phyloP scores from a whole-genome alignment of 2,113 vertebrate genomes.

The Melanocharis versteri region DNA sequence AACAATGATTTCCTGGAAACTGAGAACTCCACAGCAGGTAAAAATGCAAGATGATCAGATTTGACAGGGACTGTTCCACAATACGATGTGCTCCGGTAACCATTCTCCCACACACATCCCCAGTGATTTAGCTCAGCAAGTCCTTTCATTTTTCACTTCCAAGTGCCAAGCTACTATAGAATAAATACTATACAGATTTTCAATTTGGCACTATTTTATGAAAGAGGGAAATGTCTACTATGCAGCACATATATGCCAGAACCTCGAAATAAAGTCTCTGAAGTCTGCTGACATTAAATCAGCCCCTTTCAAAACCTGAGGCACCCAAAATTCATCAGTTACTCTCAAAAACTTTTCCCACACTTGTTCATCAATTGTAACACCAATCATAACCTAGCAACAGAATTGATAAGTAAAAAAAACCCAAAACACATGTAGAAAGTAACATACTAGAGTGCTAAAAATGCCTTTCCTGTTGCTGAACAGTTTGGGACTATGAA shows the following conservation, averaged over 20 bases:
- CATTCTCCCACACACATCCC: fast-evolving
- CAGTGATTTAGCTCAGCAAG: not conserved
- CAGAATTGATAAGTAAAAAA: not conserved
- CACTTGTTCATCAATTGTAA: not conserved
- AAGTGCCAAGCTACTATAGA: not conserved
- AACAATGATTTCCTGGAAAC: not conserved
- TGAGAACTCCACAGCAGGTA: not conserved
- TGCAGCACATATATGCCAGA: not conserved
- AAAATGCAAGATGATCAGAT: fast-evolving
- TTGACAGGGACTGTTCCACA: not conserved
- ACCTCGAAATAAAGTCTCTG: not conserved
- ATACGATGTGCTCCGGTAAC: fast-evolving
- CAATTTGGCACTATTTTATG: not conserved
- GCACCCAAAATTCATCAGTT: not conserved
- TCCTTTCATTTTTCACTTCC: not conserved
- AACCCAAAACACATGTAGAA: not conserved
- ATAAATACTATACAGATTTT: not conserved
- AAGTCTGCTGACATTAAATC: not conserved
- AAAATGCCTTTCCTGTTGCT: not conserved
- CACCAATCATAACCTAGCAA: not conserved
- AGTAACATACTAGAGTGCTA: not conserved
- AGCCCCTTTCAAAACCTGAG: not conserved
- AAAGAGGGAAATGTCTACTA: not conserved
- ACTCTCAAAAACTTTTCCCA: not conserved
- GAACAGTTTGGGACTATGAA: not conserved